Conservation (phyloP, 2,888 invertebrate species). For the Conchocele bisecta region DNA sequence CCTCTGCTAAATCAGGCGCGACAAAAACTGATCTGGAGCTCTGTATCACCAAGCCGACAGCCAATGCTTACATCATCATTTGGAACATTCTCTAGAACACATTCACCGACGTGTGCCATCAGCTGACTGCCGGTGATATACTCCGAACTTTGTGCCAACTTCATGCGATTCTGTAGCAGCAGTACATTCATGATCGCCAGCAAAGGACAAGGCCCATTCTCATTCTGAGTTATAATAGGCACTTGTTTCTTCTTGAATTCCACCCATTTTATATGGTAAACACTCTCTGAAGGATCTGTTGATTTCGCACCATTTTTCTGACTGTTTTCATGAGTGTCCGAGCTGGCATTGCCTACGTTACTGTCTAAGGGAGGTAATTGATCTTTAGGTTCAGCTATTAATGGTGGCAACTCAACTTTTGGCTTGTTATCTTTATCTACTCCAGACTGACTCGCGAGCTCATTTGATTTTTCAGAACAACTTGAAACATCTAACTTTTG, state of each 20-base stretch:
- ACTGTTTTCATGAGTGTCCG: too few relatives aligned
- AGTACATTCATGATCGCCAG: conserved; percentile 85
- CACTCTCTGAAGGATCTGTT: conserved; percentile 57
- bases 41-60: too few relatives aligned
- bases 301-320: conserved; percentile 17
- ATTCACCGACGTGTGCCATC: conserved; percentile 84
- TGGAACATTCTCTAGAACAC: conserved; percentile 83
- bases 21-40: too few relatives aligned
- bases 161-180: conserved; percentile 83
- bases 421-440: too few relatives aligned
- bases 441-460: too few relatives aligned
- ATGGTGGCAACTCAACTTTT: too few relatives aligned
- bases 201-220: conserved; percentile 86
- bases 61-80: conserved; percentile 74
- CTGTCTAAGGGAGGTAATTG: too few relatives aligned
- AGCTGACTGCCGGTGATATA: conserved; percentile 84
- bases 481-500: too few relatives aligned
- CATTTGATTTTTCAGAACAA: too few relatives aligned
- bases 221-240: conserved; percentile 85
- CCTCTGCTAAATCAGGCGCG: too few relatives aligned
- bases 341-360: too few relatives aligned
- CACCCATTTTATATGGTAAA: conserved; percentile 85
- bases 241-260: conserved; percentile 80
- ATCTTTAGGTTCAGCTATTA: too few relatives aligned
- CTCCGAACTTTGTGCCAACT: conserved; percentile 82